These are phyloP conservation scores for Chymomyza fuscimana DNA, from an alignment of 2,888 invertebrate genomes.

Conservation along the genomic window DNA sequence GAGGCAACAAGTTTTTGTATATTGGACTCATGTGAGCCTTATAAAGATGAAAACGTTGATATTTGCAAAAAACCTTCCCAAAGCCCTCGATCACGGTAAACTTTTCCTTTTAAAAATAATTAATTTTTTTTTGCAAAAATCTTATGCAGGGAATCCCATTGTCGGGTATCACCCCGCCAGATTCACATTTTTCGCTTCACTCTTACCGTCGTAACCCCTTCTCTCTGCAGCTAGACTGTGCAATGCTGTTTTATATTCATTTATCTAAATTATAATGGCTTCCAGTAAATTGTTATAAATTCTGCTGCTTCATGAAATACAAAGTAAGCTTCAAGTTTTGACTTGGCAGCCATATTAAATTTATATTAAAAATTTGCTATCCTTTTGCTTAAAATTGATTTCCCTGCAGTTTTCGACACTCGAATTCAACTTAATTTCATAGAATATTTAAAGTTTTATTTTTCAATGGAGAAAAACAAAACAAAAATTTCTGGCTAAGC, in stretches of 20 bases:
- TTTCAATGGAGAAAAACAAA: background rate
- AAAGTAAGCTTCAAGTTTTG: constrained; percentile 9
- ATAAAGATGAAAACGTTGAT: no score
- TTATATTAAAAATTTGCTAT: background rate
- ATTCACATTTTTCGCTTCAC: no score
- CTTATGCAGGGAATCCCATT: no score
- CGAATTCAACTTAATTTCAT: background rate
- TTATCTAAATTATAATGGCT: constrained; percentile 29
- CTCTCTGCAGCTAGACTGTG: background rate
- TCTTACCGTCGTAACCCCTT: background rate
- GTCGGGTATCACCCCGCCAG: no score
- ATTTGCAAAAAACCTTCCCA: no score
- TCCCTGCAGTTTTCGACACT: background rate
- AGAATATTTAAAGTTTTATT: background rate
- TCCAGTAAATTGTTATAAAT: constrained; percentile 21
- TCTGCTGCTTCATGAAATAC: constrained; percentile 8
- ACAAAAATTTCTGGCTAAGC: background rate
- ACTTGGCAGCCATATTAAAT: background rate
- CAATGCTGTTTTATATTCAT: constrained; percentile 9
- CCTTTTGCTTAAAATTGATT: background rate
- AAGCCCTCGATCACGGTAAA: no score
- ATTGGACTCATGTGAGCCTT: no score
- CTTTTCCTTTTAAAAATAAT: no score
- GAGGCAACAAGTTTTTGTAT: no score
- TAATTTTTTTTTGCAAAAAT: no score